These are phyloP conservation scores for Tribolium madens DNA, from an alignment of 1,140 invertebrate genomes.

Conservation along the genomic window DNA sequence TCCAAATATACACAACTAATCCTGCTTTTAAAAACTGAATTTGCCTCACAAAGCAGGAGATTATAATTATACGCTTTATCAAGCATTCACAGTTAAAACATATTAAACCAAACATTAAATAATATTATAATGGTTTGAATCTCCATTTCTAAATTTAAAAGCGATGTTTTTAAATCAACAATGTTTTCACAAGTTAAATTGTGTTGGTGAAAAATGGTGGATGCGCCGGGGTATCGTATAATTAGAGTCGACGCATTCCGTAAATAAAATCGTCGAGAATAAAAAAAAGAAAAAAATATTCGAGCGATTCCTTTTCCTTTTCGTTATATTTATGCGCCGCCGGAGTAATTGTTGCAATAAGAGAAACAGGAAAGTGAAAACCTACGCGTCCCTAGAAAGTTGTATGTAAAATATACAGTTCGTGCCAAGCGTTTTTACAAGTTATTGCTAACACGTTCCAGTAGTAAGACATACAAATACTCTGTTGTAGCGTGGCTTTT, in stretches of 20 bases:
- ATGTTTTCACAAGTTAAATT: not conserved
- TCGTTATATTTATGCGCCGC: slow-evolving; percentile 27
- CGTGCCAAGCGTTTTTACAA: slow-evolving; percentile 35
- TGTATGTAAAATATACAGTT: slow-evolving; percentile 39
- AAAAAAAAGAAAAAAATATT: not conserved
- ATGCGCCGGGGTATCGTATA: slow-evolving; percentile 28
- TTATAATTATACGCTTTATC: not conserved
- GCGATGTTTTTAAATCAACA: not conserved
- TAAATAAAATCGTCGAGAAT: not conserved
- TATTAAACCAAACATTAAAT: not conserved
- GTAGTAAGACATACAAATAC: slow-evolving; percentile 25
- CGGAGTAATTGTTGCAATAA: slow-evolving; percentile 27
- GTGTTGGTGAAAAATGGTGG: slow-evolving; percentile 15
- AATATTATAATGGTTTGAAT: not conserved
- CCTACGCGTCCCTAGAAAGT: slow-evolving; percentile 37
- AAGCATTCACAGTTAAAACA: not conserved
- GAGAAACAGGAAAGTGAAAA: slow-evolving; percentile 34
- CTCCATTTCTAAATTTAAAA: not conserved
- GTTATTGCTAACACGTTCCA: slow-evolving; percentile 28
- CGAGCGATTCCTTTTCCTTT: not conserved
- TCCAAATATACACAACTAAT: not conserved
- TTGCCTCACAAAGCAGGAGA: not conserved
- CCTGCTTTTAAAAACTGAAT: slow-evolving; percentile 8
- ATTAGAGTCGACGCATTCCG: not conserved
- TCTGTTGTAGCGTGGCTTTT: not conserved